phyloP scores from a whole-genome alignment of 1,140 invertebrate species.

The Pogonomyrmex barbatus region DNA sequence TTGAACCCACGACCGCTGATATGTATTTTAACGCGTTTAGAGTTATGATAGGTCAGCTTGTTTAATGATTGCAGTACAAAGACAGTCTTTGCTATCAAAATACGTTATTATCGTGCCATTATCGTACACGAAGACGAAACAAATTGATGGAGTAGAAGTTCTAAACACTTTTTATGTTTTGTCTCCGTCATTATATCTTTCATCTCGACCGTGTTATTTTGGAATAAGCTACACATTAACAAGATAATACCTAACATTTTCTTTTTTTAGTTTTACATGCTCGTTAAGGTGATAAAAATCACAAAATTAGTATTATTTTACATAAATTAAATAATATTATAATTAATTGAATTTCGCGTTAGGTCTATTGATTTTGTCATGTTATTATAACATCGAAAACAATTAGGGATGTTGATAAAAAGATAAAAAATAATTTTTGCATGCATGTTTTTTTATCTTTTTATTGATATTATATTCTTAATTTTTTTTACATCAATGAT shows the following conservation, averaged over 20 bases:
- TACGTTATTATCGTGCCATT: constrained; percentile 13
- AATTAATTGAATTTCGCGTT: neutral
- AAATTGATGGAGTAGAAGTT: constrained; percentile 26
- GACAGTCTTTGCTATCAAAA: constrained; percentile 22
- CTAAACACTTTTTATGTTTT: constrained; percentile 26
- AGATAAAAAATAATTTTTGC: neutral
- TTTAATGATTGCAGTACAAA: neutral
- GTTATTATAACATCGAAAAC: too few species aligned
- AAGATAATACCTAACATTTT: neutral
- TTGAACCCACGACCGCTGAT: constrained; percentile 30
- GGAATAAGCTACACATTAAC: neutral
- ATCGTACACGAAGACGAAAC: constrained; percentile 44
- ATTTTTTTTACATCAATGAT: neutral
- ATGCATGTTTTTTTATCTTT: too few species aligned
- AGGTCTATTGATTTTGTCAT: neutral
- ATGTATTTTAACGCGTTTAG: constrained; percentile 1
- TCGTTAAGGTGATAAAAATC: neutral
- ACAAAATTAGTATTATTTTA: neutral
- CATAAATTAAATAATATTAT: neutral
- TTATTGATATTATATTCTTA: too few species aligned
- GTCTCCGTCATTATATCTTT: neutral
- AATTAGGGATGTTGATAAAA: neutral
- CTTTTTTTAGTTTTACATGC: neutral
- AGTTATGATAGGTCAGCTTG: constrained; percentile 39
- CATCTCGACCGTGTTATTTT: neutral